Evolutionary conservation across 2,113 vertebrate genomes (phyloP).

Genomic region (Chaenogobius annularis): DNA sequence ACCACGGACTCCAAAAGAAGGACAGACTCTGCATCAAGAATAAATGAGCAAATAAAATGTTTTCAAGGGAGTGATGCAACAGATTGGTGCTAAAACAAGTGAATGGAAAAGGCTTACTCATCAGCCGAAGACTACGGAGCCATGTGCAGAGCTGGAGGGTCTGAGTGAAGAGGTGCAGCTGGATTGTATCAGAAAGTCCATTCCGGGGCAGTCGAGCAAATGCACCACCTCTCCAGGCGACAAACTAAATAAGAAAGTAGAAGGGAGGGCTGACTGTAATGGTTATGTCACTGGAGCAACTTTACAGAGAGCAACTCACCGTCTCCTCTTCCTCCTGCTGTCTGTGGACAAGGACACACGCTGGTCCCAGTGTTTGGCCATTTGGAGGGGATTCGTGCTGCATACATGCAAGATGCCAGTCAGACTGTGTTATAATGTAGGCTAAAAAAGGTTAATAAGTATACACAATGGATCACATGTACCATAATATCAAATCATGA

Average conservation of each 20-base stretch:
- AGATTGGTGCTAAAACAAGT: slow-evolving; percentile 16
- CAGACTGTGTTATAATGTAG: not conserved
- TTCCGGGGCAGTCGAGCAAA: slow-evolving; percentile 37
- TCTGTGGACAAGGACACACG: slow-evolving; percentile 2
- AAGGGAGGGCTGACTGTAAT: not conserved
- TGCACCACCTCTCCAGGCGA: slow-evolving; percentile 12
- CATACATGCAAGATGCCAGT: not conserved
- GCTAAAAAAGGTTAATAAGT: not conserved
- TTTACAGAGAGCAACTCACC: not conserved
- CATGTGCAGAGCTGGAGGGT: not conserved
- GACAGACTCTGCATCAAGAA: not conserved
- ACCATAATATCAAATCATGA: not conserved
- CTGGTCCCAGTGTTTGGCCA: not conserved
- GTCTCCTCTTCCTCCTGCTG: not conserved
- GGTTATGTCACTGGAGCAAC: not conserved
- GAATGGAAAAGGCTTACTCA: slow-evolving; percentile 17
- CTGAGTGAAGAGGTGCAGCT: slow-evolving; percentile 21
- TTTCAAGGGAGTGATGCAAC: slow-evolving; percentile 30
- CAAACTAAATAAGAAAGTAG: slow-evolving; percentile 4
- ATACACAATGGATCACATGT: not conserved
- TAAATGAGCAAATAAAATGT: slow-evolving; percentile 2
- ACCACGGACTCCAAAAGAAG: not conserved
- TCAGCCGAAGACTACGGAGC: slow-evolving; percentile 13
- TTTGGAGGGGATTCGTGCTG: not conserved
- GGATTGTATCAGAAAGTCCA: slow-evolving; percentile 52